Conservation (phyloP, 2,113 vertebrate species). For the Balaeniceps rex region DNA sequence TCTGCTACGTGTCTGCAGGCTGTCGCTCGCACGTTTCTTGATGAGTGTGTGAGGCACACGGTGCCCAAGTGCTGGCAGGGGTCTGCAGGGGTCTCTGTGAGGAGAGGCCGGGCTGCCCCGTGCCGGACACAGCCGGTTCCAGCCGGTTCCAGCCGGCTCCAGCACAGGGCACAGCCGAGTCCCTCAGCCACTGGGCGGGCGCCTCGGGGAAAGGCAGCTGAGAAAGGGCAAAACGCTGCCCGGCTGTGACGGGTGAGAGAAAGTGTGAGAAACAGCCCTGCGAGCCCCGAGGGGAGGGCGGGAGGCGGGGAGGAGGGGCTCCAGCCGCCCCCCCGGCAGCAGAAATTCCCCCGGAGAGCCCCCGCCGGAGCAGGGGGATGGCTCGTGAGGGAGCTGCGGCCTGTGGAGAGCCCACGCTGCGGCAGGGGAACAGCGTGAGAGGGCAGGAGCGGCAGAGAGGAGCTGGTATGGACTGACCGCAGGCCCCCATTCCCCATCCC, state of each 20-base stretch:
- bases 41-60: accelerated
- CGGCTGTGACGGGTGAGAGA: too few species aligned
- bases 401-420: accelerated
- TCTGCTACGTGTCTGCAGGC: not conserved
- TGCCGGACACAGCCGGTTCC: not conserved
- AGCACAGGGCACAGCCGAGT: not conserved
- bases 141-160: not conserved
- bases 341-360: not conserved
- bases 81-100: accelerated
- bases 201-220: not conserved
- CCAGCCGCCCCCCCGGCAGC: accelerated
- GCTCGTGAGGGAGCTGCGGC: too few species aligned
- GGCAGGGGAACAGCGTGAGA: not conserved
- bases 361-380: accelerated
- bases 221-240: not conserved
- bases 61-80: accelerated
- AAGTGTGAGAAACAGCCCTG: not conserved
- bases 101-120: too few species aligned
- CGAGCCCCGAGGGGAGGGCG: not conserved
- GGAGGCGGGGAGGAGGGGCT: not conserved
- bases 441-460: too few species aligned
- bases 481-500: not conserved
- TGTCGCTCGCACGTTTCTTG: accelerated
- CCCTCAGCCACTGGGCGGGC: not conserved
- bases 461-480: accelerated